Percentiles rank a stretch among this genome's conserved stretches.
Conservation (phyloP, 2,888 invertebrate species). For the Osmoderma eremita region DNA sequence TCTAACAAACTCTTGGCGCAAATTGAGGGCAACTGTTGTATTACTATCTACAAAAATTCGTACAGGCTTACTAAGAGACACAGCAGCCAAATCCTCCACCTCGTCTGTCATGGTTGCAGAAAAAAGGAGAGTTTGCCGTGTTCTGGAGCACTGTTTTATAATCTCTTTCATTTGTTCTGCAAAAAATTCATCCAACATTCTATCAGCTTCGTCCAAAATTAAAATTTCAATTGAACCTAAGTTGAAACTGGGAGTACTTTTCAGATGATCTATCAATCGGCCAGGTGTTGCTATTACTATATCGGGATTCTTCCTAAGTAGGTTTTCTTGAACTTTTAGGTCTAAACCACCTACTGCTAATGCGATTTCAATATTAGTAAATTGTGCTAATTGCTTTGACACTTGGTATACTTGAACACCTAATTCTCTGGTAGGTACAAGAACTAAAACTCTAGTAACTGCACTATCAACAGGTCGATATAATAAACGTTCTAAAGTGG, state of each 20-base stretch:
- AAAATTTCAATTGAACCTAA: slow-evolving; percentile 91
- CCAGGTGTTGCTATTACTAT: slow-evolving; percentile 99
- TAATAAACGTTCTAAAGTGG: slow-evolving; percentile 91
- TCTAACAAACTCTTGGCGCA: slow-evolving; percentile 95
- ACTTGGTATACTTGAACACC: slow-evolving; percentile 98
- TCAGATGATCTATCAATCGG: slow-evolving; percentile 95
- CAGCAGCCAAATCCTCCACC: slow-evolving; percentile 92
- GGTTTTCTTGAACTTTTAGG: slow-evolving; percentile 78
- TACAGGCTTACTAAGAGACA: slow-evolving; percentile 92
- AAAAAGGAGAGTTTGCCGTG: slow-evolving; percentile 95
- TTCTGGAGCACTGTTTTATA: slow-evolving; percentile 88
- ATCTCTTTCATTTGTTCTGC: slow-evolving; percentile 99
- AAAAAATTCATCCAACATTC: slow-evolving; percentile 98
- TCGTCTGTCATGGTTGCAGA: slow-evolving; percentile 99
- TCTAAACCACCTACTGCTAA: slow-evolving; percentile 90
- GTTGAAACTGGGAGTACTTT: slow-evolving; percentile 92
- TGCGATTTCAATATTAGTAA: slow-evolving; percentile 82
- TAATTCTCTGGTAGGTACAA: slow-evolving; percentile 96
- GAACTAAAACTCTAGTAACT: slow-evolving; percentile 85
- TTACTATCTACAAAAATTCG: slow-evolving; percentile 96
- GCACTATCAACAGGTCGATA: slow-evolving; percentile 81
- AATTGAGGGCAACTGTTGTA: slow-evolving; percentile 93
- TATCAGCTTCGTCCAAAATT: slow-evolving; percentile 81
- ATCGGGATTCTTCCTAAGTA: slow-evolving; percentile 91
- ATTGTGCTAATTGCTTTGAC: slow-evolving; percentile 88